A percentile compares a stretch with the other conserved stretches of the same genome.
Conservation (phyloP, 2,797 vertebrate species). For the Otolemur crassicaudatus region DNA sequence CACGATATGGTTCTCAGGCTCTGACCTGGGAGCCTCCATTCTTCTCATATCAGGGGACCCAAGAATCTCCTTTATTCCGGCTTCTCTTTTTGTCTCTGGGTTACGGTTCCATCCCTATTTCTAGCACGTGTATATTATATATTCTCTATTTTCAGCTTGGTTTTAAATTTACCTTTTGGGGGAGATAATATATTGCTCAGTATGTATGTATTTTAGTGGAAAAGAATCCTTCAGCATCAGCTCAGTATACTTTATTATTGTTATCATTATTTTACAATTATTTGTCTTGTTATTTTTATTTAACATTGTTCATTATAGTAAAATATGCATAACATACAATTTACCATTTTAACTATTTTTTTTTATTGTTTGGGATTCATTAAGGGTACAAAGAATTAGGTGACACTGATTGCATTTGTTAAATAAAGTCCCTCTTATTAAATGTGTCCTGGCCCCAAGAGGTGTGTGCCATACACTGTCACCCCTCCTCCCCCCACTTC, state of each 20-base stretch:
- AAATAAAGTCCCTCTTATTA: too few relatives aligned
- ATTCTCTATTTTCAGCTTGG: background rate
- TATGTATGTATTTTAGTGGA: background rate
- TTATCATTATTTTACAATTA: background rate
- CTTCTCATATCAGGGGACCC: background rate
- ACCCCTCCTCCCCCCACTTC: too few relatives aligned
- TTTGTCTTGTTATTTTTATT: conserved; percentile 24
- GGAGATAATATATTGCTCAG: background rate
- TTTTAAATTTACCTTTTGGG: background rate
- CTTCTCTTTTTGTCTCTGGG: background rate
- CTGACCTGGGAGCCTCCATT: background rate
- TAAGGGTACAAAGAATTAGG: too few relatives aligned
- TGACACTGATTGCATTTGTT: too few relatives aligned
- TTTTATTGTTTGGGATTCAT: too few relatives aligned
- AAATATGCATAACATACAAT: background rate
- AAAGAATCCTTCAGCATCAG: background rate
- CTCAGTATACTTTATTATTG: background rate
- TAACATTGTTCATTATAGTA: background rate
- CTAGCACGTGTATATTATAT: background rate
- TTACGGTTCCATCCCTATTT: background rate
- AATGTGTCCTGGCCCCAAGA: too few relatives aligned
- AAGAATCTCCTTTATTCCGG: background rate
- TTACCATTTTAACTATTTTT: background rate
- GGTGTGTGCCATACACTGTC: too few relatives aligned
- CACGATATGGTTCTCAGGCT: background rate